Percentiles rank a stretch among this genome's conserved stretches.
These are phyloP conservation scores for Ageneiosus marmoratus DNA, from an alignment of 2,113 vertebrate species.

Conservation along the genomic window DNA sequence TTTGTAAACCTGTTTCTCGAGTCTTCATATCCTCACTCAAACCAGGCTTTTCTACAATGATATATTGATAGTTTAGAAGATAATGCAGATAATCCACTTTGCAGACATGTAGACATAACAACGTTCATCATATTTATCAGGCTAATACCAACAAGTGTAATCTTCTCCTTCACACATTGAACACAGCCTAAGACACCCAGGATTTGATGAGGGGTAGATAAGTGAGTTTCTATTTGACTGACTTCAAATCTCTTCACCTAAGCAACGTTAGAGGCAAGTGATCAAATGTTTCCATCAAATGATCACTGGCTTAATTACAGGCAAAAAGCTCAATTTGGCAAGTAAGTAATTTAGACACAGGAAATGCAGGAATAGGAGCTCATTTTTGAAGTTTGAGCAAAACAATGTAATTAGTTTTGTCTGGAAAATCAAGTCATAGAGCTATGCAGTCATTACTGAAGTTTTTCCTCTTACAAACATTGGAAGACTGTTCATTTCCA, in stretches of 20 bases:
- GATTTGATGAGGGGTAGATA: constrained; percentile 11
- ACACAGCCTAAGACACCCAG: not conserved
- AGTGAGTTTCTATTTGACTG: constrained; percentile 19
- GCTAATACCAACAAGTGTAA: constrained; percentile 1
- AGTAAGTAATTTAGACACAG: constrained; percentile 22
- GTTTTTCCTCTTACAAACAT: constrained; percentile 6
- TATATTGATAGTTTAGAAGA: not conserved
- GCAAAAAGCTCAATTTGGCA: constrained; percentile 16
- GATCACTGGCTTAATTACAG: not conserved
- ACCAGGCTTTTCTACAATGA: not conserved
- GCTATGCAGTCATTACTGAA: constrained; percentile 7
- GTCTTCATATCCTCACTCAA: not conserved
- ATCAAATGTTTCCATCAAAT: constrained; percentile 29
- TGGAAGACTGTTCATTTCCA: not conserved
- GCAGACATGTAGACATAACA: not conserved
- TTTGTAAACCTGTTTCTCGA: not conserved
- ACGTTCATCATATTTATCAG: not conserved
- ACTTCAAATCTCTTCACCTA: constrained; percentile 7
- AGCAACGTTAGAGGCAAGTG: constrained; percentile 26
- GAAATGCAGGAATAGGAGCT: not conserved
- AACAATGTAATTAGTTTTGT: constrained; percentile 35
- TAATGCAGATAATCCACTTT: not conserved
- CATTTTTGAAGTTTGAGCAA: constrained; percentile 33
- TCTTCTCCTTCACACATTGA: not conserved
- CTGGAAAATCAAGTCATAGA: not conserved